phyloP scores from a whole-genome alignment of 1,140 invertebrate genomes.

The Dolichoris vasculosae region DNA sequence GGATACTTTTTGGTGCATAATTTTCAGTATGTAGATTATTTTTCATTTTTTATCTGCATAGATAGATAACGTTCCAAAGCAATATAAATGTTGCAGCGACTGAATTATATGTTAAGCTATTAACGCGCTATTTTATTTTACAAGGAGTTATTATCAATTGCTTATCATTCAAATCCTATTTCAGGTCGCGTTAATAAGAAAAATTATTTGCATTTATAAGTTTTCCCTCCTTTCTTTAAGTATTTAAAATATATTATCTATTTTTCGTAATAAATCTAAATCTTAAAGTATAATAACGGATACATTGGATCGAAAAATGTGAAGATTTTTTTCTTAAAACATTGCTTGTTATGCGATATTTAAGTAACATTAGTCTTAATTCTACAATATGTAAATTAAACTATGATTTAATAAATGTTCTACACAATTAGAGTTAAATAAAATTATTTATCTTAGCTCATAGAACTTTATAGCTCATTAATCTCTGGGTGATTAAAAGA shows the following conservation, averaged over 20 bases:
- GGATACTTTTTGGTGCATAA: not conserved
- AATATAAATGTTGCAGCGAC: conserved; percentile 4
- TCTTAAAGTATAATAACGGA: too few species aligned
- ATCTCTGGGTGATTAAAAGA: too few species aligned
- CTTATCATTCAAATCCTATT: not conserved
- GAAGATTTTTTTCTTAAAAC: not conserved
- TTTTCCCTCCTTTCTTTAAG: not conserved
- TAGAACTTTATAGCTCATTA: too few species aligned
- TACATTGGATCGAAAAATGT: too few species aligned
- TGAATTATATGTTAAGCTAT: not conserved
- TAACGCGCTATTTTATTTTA: not conserved
- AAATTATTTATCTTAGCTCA: too few species aligned
- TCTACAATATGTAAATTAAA: too few species aligned
- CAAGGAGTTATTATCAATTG: not conserved
- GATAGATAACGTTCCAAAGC: not conserved
- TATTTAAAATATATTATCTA: too few species aligned
- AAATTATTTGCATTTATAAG: not conserved
- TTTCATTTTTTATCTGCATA: not conserved
- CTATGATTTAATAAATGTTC: too few species aligned
- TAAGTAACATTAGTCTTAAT: too few species aligned
- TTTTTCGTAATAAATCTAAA: too few species aligned
- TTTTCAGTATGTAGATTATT: not conserved
- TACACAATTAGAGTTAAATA: too few species aligned
- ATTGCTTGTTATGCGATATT: too few species aligned
- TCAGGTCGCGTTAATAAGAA: not conserved